Evolutionary conservation across 2,113 vertebrate species (phyloP).

Genomic region (Anolis carolinensis): DNA sequence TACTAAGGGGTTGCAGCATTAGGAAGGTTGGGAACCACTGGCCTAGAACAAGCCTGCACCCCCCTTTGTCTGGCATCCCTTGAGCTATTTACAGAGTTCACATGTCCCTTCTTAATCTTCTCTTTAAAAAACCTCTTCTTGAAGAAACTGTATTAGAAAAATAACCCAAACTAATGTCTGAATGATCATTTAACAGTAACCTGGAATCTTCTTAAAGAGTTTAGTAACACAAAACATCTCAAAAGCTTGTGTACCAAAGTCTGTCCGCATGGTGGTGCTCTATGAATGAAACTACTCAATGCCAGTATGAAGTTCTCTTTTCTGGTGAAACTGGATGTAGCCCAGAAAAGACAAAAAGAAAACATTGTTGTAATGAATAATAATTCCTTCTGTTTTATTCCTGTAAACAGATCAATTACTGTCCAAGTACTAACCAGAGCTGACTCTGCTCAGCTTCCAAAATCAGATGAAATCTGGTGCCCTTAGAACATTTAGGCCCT

Average conservation of each 20-base stretch:
- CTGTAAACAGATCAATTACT: not conserved
- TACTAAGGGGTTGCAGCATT: no score
- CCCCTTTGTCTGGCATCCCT: no score
- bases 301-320: not conserved
- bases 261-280: slow-evolving; percentile 54
- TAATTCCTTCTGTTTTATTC: not conserved
- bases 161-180: not conserved
- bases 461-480: not conserved
- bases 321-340: not conserved
- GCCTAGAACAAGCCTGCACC: no score
- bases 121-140: not conserved
- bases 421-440: not conserved
- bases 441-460: not conserved
- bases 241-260: slow-evolving; percentile 27
- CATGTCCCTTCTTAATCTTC: no score
- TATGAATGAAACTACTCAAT: slow-evolving; percentile 8
- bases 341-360: not conserved
- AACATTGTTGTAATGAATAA: not conserved
- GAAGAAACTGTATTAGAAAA: not conserved
- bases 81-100: no score
- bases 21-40: no score
- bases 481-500: not conserved
- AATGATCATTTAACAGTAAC: not conserved
- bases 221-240: not conserved
- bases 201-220: not conserved